Base-by-base conservation (phyloP, 2,797 vertebrate species). In the Sebastiscus tertius region DNA sequence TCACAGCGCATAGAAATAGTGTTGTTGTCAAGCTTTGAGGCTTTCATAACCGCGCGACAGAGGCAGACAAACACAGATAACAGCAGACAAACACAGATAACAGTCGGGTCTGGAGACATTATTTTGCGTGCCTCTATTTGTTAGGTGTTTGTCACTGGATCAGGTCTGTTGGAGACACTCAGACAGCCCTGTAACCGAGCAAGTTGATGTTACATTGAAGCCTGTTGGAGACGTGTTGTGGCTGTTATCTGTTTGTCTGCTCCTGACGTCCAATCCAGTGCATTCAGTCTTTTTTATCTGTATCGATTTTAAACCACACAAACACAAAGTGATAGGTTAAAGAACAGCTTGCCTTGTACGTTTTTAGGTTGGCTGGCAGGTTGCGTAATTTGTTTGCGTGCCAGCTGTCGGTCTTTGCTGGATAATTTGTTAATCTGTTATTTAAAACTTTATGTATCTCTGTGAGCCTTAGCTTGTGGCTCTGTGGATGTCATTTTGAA, bases 301-400 rank as follows among this genome's bases (percentile, higher is more conserved):
- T 69, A 84, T 90, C 56, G 75, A 76, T 85, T 86, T 72, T 20
- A 75, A 84, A 72, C 36, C 69, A 29, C 68, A 52, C 49, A 54
- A 78, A 73, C 64, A 36, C 36, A 39, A 39, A 58, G 65, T 70
- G 22, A 22, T 20, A 65, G 76, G n/a, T 72, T 20, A 8, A 70
- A 42, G 42, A 69, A 69, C 71, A 82, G 84, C 73, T 82, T 82
- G 67, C 71, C 75, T 71, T 73, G 61, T 78, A 26, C n/a, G 67
- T 31, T 77, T n/a, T 65, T 34, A 60, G 62, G 39, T 85, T 69
- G 61, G 63, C 74, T 88, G 74, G 61, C 77, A 87, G 56, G 78
- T 93, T 93, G 87, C 87, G 85, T 90, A 77, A 92, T 73, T 82
- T 89, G 86, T 87, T 87, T 85, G 56, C 70, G 63, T 68, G 34